Conservation (phyloP, 1,140 invertebrate genomes). For the Diploscapter pachys region DNA sequence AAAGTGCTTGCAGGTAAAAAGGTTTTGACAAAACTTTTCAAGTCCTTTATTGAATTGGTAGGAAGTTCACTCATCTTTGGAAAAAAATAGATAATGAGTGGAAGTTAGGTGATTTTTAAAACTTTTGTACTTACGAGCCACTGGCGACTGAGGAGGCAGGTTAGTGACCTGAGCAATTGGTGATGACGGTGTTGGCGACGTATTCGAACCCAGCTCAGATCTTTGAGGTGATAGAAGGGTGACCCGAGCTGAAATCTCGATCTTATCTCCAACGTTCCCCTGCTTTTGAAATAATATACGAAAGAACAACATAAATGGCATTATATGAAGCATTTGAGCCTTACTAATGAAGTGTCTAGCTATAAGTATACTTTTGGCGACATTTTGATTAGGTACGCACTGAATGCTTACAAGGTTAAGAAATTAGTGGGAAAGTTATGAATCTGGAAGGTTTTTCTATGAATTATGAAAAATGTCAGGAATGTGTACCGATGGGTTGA, state of each 20-base stretch:
- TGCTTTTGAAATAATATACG: too few relatives aligned
- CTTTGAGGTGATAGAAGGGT: too few relatives aligned
- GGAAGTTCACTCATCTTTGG: slow-evolving; percentile 22
- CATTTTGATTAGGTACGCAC: slow-evolving; percentile 7
- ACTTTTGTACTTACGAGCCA: not conserved
- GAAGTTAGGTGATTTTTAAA: not conserved
- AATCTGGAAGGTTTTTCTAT: slow-evolving; percentile 1
- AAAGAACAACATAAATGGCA: too few relatives aligned
- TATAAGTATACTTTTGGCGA: not conserved
- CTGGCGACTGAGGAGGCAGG: too few relatives aligned
- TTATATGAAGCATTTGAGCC: too few relatives aligned
- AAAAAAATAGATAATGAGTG: slow-evolving; percentile 5
- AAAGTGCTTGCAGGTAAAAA: not conserved
- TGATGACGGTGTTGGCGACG: too few relatives aligned
- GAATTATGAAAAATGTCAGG: not conserved
- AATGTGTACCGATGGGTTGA: slow-evolving; percentile 1
- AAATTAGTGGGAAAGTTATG: slow-evolving; percentile 13
- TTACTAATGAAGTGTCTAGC: too few relatives aligned
- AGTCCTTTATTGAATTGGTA: slow-evolving; percentile 7
- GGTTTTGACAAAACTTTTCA: slow-evolving; percentile 1
- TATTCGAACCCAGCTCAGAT: too few relatives aligned
- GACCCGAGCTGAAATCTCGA: too few relatives aligned
- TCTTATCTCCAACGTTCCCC: too few relatives aligned
- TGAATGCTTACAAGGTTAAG: slow-evolving; percentile 6
- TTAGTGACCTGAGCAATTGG: too few relatives aligned